These are phyloP conservation scores for Geotrupes spiniger DNA, from an alignment of 2,888 invertebrate species.

Conservation along the genomic window DNA sequence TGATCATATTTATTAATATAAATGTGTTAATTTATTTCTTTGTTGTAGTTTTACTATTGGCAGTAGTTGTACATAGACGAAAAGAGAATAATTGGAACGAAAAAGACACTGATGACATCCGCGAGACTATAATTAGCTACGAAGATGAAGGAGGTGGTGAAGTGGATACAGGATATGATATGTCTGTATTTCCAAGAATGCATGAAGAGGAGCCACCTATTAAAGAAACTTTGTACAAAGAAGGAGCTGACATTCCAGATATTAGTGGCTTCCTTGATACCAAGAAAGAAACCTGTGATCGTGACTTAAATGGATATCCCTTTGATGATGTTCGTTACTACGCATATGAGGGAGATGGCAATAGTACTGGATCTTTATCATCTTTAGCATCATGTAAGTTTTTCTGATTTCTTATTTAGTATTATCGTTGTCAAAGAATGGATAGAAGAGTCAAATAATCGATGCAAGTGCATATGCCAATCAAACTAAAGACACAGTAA, in stretches of 20 bases:
- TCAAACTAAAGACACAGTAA: too few relatives aligned
- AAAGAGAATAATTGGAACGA: constrained; percentile 83
- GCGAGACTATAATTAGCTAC: constrained; percentile 96
- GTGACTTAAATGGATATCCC: constrained; percentile 87
- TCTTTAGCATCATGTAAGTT: constrained; percentile 82
- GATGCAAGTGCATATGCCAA: not conserved
- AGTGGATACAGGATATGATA: constrained; percentile 90
- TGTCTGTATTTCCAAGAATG: constrained; percentile 52
- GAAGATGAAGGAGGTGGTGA: constrained; percentile 99
- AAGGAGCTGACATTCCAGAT: constrained; percentile 65
- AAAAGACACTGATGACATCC: constrained; percentile 91
- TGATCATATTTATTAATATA: constrained; percentile 5
- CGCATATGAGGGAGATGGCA: constrained; percentile 96
- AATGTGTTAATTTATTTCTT: constrained; percentile 14
- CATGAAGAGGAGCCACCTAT: constrained; percentile 31
- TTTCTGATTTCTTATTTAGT: constrained; percentile 23
- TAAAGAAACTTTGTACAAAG: constrained; percentile 39
- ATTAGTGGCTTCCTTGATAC: constrained; percentile 88
- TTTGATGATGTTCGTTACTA: constrained; percentile 97
- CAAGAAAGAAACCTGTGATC: constrained; percentile 86
- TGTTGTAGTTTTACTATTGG: constrained; percentile 72
- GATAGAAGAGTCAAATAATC: not conserved
- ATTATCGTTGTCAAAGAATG: not conserved
- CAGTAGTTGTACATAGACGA: constrained; percentile 86
- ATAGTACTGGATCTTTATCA: constrained; percentile 85